Evolutionary conservation across 2,797 vertebrate species (phyloP).

Genomic region (Dicrostonyx torquatus): DNA sequence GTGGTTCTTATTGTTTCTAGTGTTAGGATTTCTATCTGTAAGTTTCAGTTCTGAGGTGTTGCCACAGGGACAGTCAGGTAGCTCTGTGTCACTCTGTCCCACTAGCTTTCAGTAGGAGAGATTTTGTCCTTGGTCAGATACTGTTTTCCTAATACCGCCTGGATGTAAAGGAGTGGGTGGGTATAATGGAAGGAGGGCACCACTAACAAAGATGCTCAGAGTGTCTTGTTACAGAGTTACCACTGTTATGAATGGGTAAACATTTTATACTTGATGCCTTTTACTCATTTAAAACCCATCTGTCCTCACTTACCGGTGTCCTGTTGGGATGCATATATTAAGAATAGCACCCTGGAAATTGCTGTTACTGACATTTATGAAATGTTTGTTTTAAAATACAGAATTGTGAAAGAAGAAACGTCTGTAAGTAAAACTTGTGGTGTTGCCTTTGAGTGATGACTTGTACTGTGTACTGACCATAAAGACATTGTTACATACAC

Average conservation of each 20-base stretch:
- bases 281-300: background rate
- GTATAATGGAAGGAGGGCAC: background rate
- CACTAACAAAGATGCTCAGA: background rate
- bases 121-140: background rate
- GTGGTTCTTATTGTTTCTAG: background rate
- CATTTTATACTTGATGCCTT: background rate
- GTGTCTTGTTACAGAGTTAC: background rate
- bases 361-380: slow-evolving; percentile 40
- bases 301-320: background rate
- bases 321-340: slow-evolving; percentile 35
- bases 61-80: background rate
- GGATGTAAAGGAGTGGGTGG: background rate
- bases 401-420: slow-evolving; percentile 63
- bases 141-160: background rate
- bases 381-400: slow-evolving; percentile 74
- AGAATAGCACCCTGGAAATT: slow-evolving; percentile 30
- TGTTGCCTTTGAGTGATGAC: slow-evolving; percentile 57
- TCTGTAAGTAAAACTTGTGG: slow-evolving; percentile 71
- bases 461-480: background rate
- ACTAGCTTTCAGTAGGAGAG: background rate
- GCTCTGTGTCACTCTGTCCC: background rate
- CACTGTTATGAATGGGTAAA: slow-evolving; percentile 1
- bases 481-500: slow-evolving; percentile 62
- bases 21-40: background rate
- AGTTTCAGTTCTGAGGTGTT: slow-evolving; percentile 19